Evolutionary conservation across 1,140 invertebrate genomes (phyloP).

Genomic region (Macrosteles quadrilineatus): DNA sequence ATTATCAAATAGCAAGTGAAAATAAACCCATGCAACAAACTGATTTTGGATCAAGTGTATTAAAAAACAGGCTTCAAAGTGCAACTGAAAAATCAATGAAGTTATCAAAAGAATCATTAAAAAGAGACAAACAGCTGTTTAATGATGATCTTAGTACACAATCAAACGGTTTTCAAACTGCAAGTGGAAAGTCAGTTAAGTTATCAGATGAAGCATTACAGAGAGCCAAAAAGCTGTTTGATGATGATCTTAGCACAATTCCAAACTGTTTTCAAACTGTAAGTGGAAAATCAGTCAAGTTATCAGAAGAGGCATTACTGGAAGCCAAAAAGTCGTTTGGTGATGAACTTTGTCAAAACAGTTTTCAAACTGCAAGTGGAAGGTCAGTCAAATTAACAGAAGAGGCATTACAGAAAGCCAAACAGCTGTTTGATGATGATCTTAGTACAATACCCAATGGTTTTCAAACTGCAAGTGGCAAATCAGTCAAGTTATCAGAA

Average conservation of each 20-base stretch:
- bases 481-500: slow-evolving; percentile 41
- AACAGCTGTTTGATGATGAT: slow-evolving; percentile 36
- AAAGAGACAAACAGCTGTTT: slow-evolving; percentile 31
- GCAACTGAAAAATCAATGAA: slow-evolving; percentile 33
- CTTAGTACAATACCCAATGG: slow-evolving; percentile 34
- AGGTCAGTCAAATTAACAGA: slow-evolving; percentile 44
- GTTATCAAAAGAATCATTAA: slow-evolving; percentile 27
- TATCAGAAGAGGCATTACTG: slow-evolving; percentile 47
- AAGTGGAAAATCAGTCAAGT: slow-evolving; percentile 47
- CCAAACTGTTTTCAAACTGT: slow-evolving; percentile 47
- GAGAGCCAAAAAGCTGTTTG: slow-evolving; percentile 21
- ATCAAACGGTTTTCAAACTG: slow-evolving; percentile 44
- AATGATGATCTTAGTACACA: slow-evolving; percentile 7
- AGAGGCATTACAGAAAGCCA: slow-evolving; percentile 46
- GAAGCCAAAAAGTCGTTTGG: slow-evolving; percentile 32
- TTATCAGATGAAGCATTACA: slow-evolving; percentile 35
- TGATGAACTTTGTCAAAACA: slow-evolving; percentile 30
- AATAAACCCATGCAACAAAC: slow-evolving; percentile 41
- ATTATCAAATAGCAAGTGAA: slow-evolving; percentile 46
- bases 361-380: slow-evolving; percentile 50
- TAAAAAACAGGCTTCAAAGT: slow-evolving; percentile 39
- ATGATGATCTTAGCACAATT: slow-evolving; percentile 38
- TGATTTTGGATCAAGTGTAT: slow-evolving; percentile 34
- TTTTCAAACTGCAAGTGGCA: slow-evolving; percentile 50
- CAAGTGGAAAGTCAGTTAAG: slow-evolving; percentile 36